Base-by-base conservation (phyloP, 2,888 invertebrate genomes). In the Orthosia gracilis region DNA sequence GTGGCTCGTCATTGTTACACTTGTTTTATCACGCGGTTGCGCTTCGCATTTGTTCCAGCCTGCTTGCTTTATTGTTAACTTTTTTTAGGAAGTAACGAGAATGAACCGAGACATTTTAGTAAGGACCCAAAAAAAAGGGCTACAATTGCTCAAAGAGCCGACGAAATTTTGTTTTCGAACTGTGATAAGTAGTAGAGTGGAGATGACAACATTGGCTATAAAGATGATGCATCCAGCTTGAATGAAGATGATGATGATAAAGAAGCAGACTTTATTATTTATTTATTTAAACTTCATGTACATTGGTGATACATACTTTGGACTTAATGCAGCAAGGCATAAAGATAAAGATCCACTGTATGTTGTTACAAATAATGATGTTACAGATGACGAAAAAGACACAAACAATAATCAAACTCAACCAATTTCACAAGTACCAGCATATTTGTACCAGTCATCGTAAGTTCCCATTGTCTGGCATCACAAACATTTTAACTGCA, bases 401-500 rank as follows among this genome's bases (percentile, higher is more conserved):
- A 55, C 31, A 59, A 58, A 70, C n/a, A 70, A 54, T 52, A 12
- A 47, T 54, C 17, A 18, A 57, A 31, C 0, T 58, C 58, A 40
- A n/a, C 54, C 17, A 61, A 50, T 62, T 58, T 49, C 66, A 54
- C 58, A 64, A 47, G 54, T 72, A 76, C 49, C 15, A 52, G n/a
- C 26, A 45, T 57, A 52, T 57, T 78, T 55, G 45, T 26, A 58
- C 54, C 50, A 82, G 81, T 82, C 80, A 80, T 67, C 67, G 62
- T 23, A 66, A 69, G 49, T 61, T 50, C 47, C 58, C 70, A 82
- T 78, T 82, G 74, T 82, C 63, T 67, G 66, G 15, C 58, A 61
- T 52, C 40, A 50, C 66, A 79, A 76, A 76, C 71, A 79, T 82
- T 81, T 78, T 62, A 79, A 83, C 76, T 72, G 64, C 82, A 83